A percentile compares a stretch with the other conserved stretches of the same genome.
These are phyloP conservation scores for Siphamia tubifer DNA, from an alignment of 2,113 vertebrate species.

Conservation along the genomic window DNA sequence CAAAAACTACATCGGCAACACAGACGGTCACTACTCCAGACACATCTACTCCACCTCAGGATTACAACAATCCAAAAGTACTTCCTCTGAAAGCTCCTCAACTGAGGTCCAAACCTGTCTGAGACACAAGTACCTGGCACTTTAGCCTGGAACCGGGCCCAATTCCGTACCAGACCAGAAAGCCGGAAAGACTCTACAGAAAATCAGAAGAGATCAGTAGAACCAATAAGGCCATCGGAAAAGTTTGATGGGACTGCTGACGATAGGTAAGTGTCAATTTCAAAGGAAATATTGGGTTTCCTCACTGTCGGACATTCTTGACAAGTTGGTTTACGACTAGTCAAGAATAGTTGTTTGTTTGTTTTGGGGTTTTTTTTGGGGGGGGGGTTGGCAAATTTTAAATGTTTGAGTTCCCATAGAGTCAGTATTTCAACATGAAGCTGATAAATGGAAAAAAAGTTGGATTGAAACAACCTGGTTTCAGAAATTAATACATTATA, in stretches of 20 bases:
- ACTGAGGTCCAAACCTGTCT: neutral
- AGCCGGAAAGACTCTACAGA: neutral
- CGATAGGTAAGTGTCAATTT: constrained; percentile 52
- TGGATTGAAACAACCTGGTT: too few relatives aligned
- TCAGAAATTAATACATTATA: too few relatives aligned
- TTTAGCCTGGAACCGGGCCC: neutral
- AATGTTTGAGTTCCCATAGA: too few relatives aligned
- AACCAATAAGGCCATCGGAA: constrained; percentile 51
- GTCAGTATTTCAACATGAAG: too few relatives aligned
- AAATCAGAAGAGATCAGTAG: constrained; percentile 37
- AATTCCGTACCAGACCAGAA: neutral
- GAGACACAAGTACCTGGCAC: neutral
- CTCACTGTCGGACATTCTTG: too few relatives aligned
- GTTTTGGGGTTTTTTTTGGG: too few relatives aligned
- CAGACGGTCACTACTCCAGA: neutral
- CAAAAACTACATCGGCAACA: neutral
- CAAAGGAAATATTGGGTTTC: neutral
- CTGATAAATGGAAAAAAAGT: too few relatives aligned
- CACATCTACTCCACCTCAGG: neutral
- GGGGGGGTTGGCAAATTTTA: too few relatives aligned
- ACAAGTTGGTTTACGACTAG: too few relatives aligned
- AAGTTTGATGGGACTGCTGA: constrained; percentile 74
- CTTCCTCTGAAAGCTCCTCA: neutral
- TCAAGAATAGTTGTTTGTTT: neutral
- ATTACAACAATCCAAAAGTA: constrained; percentile 1